These are phyloP conservation scores for Glyptemys insculpta DNA, from an alignment of 2,797 vertebrate species.

Conservation along the genomic window DNA sequence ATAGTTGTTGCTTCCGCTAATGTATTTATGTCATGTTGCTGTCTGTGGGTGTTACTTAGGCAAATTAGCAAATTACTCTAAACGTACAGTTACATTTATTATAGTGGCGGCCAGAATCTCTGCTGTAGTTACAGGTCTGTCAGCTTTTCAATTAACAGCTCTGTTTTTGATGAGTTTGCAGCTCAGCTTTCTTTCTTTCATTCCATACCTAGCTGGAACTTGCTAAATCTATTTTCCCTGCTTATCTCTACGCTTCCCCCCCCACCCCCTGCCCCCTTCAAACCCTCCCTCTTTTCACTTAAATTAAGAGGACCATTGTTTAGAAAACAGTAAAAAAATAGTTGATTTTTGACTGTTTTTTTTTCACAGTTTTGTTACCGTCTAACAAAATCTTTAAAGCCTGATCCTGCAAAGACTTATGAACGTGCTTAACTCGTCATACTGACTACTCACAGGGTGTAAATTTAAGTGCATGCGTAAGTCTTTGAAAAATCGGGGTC, in stretches of 20 bases:
- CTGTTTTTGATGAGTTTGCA: slow-evolving; percentile 63
- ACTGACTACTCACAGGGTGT: fast-evolving
- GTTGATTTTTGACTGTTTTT: background rate
- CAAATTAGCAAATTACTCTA: slow-evolving; percentile 80
- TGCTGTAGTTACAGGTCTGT: slow-evolving; percentile 65
- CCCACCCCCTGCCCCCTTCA: background rate
- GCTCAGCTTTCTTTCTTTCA: background rate
- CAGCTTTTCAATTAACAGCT: slow-evolving; percentile 67
- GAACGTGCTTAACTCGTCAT: background rate
- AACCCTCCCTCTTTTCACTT: background rate
- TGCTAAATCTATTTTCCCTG: background rate
- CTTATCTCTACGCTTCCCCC: background rate
- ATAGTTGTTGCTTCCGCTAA: slow-evolving; percentile 55
- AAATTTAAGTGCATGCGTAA: background rate
- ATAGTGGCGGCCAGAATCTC: slow-evolving; percentile 37
- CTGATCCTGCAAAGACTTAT: background rate
- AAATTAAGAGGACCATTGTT: background rate
- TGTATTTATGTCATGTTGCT: slow-evolving; percentile 71
- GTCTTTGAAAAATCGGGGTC: background rate
- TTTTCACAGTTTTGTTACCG: background rate
- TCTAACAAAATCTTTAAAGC: slow-evolving; percentile 1
- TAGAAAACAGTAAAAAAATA: background rate
- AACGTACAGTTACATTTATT: slow-evolving; percentile 69
- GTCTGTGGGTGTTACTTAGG: slow-evolving; percentile 75
- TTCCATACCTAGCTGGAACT: background rate